Evolutionary conservation across 1,140 invertebrate species (phyloP).

Genomic region (Trichoplusia ni): DNA sequence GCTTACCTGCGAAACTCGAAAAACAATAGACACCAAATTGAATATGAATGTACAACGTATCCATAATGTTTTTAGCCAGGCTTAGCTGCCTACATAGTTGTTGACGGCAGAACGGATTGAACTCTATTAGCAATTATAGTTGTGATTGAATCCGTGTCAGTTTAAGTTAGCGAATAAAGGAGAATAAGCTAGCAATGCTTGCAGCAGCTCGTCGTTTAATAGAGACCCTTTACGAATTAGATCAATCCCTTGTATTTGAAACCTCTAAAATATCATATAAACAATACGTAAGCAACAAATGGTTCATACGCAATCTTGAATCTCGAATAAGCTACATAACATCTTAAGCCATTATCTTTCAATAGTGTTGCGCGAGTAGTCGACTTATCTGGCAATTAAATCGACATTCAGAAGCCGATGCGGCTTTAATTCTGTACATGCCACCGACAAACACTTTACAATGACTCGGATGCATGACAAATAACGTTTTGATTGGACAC

Average conservation of each 20-base stretch:
- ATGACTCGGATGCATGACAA: slow-evolving; percentile 77
- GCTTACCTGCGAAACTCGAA: slow-evolving; percentile 1
- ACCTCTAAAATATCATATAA: slow-evolving; percentile 29
- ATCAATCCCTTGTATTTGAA: too few relatives aligned
- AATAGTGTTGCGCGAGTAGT: slow-evolving; percentile 65
- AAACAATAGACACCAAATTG: slow-evolving; percentile 1
- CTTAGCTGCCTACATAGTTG: background rate
- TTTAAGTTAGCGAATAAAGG: too few relatives aligned
- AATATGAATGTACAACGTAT: slow-evolving; percentile 11
- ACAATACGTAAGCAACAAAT: slow-evolving; percentile 37
- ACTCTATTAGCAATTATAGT: slow-evolving; percentile 5
- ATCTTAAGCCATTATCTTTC: slow-evolving; percentile 75
- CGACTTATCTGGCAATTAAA: slow-evolving; percentile 80
- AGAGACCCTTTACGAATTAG: too few relatives aligned
- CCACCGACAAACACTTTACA: slow-evolving; percentile 71
- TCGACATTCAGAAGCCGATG: slow-evolving; percentile 79
- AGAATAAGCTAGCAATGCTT: too few relatives aligned
- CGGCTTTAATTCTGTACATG: slow-evolving; percentile 70
- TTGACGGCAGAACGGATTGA: background rate
- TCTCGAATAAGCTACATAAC: slow-evolving; percentile 70
- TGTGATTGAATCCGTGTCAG: too few relatives aligned
- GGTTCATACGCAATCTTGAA: slow-evolving; percentile 50
- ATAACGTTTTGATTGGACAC: slow-evolving; percentile 78
- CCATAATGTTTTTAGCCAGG: background rate
- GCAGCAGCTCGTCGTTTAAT: too few relatives aligned